Evolutionary conservation across 2,797 vertebrate genomes (phyloP).

Genomic region (Cynopterus sphinx): DNA sequence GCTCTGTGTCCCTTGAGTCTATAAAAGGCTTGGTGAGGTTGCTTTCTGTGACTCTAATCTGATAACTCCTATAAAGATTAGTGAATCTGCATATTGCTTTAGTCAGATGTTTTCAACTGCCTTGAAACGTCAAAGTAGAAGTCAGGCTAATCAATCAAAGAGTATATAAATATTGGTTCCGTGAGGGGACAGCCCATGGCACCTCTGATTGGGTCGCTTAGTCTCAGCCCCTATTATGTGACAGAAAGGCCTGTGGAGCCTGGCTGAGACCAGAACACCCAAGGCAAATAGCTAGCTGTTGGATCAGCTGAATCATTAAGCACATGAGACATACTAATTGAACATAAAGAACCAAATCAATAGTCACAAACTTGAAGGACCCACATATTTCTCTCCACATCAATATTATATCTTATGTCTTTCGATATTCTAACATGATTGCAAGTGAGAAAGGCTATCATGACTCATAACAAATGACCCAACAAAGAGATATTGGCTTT

Average conservation of each 20-base stretch:
- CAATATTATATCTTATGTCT: background rate
- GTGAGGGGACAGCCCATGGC: background rate
- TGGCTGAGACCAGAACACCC: background rate
- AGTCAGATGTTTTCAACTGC: background rate
- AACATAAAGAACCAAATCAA: background rate
- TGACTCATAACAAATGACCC: background rate
- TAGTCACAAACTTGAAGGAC: background rate
- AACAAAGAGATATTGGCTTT: slow-evolving; percentile 14
- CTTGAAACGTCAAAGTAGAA: background rate
- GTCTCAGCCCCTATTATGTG: background rate
- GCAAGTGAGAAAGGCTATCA: background rate
- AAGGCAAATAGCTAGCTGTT: background rate
- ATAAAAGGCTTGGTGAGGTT: background rate
- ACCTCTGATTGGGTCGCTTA: background rate
- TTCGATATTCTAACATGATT: background rate
- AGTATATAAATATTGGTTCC: background rate
- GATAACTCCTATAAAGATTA: background rate
- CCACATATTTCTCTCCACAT: background rate
- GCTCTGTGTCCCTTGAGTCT: background rate
- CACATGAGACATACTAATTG: background rate
- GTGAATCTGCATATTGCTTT: background rate
- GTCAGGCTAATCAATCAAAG: background rate
- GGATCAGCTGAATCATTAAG: background rate
- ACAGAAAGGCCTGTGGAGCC: background rate
- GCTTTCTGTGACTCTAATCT: background rate